A percentile compares a stretch with the other conserved stretches of the same genome.
These are phyloP conservation scores for Opisthograptis luteolata DNA, from an alignment of 2,888 invertebrate genomes.

Conservation along the genomic window DNA sequence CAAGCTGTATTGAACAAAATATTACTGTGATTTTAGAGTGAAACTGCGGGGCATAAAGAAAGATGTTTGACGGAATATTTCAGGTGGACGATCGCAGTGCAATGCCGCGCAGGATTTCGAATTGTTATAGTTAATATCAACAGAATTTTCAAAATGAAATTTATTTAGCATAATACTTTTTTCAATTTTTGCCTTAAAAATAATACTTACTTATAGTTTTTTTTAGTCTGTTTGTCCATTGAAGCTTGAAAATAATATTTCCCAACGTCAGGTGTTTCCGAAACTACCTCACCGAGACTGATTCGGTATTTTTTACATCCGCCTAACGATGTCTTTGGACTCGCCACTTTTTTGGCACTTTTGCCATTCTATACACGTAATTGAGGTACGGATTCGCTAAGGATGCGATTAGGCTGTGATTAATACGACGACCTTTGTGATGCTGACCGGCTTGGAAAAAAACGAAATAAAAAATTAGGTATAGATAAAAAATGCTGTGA, in stretches of 20 bases:
- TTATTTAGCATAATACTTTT: no score
- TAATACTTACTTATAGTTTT: no score
- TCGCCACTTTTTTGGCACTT: constrained; percentile 67
- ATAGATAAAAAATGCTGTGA: no score
- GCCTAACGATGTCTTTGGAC: constrained; percentile 70
- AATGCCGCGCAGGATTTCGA: no score
- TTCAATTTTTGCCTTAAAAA: no score
- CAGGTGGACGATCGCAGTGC: no score
- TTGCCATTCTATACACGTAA: constrained; percentile 74
- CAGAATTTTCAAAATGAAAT: no score
- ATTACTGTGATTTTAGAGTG: no score
- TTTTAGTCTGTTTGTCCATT: background rate
- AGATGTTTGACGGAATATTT: no score
- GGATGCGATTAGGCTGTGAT: constrained; percentile 80
- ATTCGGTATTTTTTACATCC: constrained; percentile 61
- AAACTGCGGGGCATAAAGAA: no score
- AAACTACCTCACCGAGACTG: constrained; percentile 49
- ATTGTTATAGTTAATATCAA: no score
- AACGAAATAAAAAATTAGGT: constrained; percentile 45
- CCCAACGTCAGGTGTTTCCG: constrained; percentile 18
- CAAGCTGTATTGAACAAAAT: no score
- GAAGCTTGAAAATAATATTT: background rate
- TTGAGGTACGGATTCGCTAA: constrained; percentile 79
- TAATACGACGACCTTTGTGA: constrained; percentile 54
- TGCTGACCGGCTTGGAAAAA: constrained; percentile 43